Evolutionary conservation across 2,888 invertebrate species (phyloP).

Genomic region (Calliphora vomitoria): DNA sequence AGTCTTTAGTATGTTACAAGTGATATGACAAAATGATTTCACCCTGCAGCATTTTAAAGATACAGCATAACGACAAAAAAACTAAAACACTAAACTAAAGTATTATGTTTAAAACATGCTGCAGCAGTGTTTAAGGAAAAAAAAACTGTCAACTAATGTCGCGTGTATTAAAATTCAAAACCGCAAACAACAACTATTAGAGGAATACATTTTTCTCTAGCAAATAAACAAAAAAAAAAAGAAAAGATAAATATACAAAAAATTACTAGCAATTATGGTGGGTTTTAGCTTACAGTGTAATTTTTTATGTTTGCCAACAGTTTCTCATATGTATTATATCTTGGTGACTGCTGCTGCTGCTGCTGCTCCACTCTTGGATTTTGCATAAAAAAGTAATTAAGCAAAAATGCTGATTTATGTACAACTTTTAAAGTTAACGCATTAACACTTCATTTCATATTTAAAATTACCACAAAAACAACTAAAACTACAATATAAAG

Average conservation of each 20-base stretch:
- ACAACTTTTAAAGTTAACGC: constrained; percentile 65
- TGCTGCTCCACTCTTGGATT: neutral
- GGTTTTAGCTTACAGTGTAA: constrained; percentile 20
- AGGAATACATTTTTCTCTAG: constrained; percentile 24
- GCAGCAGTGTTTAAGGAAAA: neutral
- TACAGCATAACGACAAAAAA: neutral
- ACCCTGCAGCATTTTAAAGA: neutral
- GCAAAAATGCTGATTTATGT: constrained; percentile 70
- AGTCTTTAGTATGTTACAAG: neutral
- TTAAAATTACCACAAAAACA: constrained; percentile 14
- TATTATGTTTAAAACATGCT: constrained; percentile 15
- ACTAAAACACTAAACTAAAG: constrained; percentile 2
- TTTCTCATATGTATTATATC: constrained; percentile 5
- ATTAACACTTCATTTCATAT: constrained; percentile 70
- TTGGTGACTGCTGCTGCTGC: neutral
- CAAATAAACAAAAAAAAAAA: neutral
- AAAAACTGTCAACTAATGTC: constrained; percentile 60
- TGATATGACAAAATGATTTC: constrained; percentile 12
- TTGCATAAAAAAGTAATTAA: constrained; percentile 71
- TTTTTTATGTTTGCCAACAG: neutral
- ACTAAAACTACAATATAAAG: constrained; percentile 4
- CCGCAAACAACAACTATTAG: constrained; percentile 31
- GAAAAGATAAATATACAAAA: neutral
- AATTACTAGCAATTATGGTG: constrained; percentile 30
- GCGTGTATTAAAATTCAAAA: constrained; percentile 45